Evolutionary conservation across 1,140 invertebrate genomes (phyloP).

Genomic region (Rhyacophila brunnea): DNA sequence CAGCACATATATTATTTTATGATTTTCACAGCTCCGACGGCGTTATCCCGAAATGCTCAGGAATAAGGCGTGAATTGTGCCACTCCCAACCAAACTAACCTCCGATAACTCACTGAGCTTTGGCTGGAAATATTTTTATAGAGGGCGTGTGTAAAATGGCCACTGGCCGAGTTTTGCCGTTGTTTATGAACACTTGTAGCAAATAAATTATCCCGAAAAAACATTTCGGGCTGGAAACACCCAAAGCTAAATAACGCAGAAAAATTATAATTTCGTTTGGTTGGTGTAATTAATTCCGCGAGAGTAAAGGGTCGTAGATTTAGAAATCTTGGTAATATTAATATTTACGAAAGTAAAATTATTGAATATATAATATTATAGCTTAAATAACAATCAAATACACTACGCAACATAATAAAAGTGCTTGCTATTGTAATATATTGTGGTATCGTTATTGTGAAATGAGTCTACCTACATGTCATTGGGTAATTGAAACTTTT

Average conservation of each 20-base stretch:
- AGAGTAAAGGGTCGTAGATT: too few relatives aligned
- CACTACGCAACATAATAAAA: too few relatives aligned
- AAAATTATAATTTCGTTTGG: neutral
- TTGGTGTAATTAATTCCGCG: too few relatives aligned
- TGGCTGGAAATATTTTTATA: constrained; percentile 35
- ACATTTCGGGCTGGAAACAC: constrained; percentile 14
- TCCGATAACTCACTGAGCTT: constrained; percentile 27
- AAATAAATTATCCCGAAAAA: constrained; percentile 32
- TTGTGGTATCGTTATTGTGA: too few relatives aligned
- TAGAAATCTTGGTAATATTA: too few relatives aligned
- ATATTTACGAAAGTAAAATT: too few relatives aligned
- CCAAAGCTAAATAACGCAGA: constrained; percentile 12
- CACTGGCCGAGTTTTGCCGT: constrained; percentile 25
- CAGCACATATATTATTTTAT: too few relatives aligned
- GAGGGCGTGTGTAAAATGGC: constrained; percentile 29
- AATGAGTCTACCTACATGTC: too few relatives aligned
- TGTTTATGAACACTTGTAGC: constrained; percentile 32
- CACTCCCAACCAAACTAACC: constrained; percentile 25
- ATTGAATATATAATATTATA: too few relatives aligned
- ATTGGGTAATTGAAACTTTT: too few relatives aligned
- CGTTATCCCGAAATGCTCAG: constrained; percentile 1
- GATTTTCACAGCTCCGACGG: constrained; percentile 1
- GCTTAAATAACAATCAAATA: too few relatives aligned
- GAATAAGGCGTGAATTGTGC: constrained; percentile 23
- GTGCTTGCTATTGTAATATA: too few relatives aligned